phyloP scores from a whole-genome alignment of 2,797 vertebrate genomes.

The Prunella strophiata region DNA sequence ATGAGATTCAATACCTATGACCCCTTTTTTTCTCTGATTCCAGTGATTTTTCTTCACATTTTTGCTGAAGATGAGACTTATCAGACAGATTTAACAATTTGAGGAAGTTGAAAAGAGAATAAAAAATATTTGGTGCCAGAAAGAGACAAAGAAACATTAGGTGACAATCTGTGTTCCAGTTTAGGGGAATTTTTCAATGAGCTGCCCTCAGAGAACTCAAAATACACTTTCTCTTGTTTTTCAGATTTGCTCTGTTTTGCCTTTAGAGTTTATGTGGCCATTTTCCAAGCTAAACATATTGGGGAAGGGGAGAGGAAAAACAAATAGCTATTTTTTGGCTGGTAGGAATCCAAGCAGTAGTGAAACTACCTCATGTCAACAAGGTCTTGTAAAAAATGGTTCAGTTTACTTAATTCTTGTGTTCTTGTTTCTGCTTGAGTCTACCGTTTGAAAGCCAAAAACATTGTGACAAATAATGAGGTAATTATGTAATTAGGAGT shows the following conservation, averaged over 20 bases:
- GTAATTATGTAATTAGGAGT: conserved; percentile 35
- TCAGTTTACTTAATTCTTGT: not conserved
- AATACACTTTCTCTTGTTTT: not conserved
- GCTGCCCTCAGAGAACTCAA: not conserved
- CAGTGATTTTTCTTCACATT: not conserved
- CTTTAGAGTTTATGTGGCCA: not conserved
- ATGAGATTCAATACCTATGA: not conserved
- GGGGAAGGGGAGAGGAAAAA: not conserved
- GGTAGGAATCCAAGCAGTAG: not conserved
- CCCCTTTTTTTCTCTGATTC: not conserved
- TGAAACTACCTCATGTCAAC: not conserved
- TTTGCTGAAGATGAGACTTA: not conserved
- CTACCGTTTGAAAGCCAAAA: conserved; percentile 1
- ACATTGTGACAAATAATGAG: conserved; percentile 46
- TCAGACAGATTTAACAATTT: not conserved
- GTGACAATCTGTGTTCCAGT: not conserved
- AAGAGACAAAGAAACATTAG: not conserved
- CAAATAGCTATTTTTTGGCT: not conserved
- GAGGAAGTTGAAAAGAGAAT: not conserved
- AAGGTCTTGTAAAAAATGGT: not conserved
- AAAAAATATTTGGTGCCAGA: not conserved
- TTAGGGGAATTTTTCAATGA: not conserved
- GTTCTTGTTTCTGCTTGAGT: not conserved
- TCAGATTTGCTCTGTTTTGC: not conserved
- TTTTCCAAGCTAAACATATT: conserved; percentile 14